Evolutionary conservation across 2,797 vertebrate species (phyloP), one percentile per base, ranked within the genome.

Genomic region (Acomys russatus): DNA sequence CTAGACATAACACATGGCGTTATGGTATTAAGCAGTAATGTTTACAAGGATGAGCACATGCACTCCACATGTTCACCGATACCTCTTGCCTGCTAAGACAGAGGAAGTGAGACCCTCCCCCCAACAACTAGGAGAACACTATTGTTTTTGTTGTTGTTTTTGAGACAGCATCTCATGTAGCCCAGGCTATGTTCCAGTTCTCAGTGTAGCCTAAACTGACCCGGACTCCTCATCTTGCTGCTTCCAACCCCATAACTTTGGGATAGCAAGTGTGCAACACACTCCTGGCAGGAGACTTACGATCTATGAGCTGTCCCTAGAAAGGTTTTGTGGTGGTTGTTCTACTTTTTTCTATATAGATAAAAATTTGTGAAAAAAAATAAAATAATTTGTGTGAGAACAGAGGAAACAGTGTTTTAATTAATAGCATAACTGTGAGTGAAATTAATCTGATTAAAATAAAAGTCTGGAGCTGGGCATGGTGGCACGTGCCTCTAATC

Each of bases 401-500:
- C 76, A 88, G 11, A 76, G 51, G 82, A 92, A 22, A 88, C 38
- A 44, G 17, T 35, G 44, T 66, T 79, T 91, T 79, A 56, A 94
- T 82, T 70, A 61, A 6, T 64, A 85, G 9, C 44, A 23, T 89
- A 79, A 64, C 5, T 91, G 22, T 49, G 35, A 59, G 12, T 68
- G 8, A 90, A 92, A 95, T 78, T 66, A 87, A 33, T 11, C 5
- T 78, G 49, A 92, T 88, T 88, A 91, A 92, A 92, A 90, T 71
- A 25, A 78, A 77, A 44, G 44, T 44, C 44, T 44, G 4, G 44
- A 44, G 44, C 44, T 44, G 44, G 4, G 44, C 44, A 44, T 44
- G 44, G 44, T 44, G 44, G 44, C 4, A 4, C 44, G 4, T 4
- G 44, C 44, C 44, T 44, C 4, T 44, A 44, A 44, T 44, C 44